Evolutionary conservation across 2,888 invertebrate species (phyloP).

Genomic region (Tanytarsus gracilentus): DNA sequence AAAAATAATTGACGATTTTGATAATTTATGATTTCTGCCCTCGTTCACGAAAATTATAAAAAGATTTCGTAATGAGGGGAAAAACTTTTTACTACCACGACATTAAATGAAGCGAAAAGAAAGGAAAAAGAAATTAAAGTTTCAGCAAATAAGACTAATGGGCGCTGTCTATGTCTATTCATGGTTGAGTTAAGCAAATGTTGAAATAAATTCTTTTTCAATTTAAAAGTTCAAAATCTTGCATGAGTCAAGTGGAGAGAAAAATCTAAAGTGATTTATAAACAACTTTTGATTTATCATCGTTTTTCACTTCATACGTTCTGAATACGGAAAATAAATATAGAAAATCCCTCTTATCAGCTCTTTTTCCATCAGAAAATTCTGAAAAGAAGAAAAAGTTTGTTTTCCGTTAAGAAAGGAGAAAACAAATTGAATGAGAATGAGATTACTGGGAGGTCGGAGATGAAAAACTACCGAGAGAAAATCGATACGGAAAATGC

Average conservation of each 20-base stretch:
- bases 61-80: background rate
- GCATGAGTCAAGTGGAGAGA: background rate
- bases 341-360: constrained; percentile 10
- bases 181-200: too few species aligned
- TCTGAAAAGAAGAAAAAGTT: too few species aligned
- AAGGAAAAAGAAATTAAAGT: background rate
- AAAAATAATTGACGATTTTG: constrained; percentile 8
- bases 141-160: background rate
- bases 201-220: background rate
- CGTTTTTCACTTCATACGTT: background rate
- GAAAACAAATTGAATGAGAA: too few species aligned
- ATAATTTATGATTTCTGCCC: constrained; percentile 2
- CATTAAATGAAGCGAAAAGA: background rate
- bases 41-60: background rate
- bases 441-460: too few species aligned
- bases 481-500: too few species aligned
- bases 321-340: background rate
- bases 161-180: too few species aligned
- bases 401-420: too few species aligned
- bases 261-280: background rate
- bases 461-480: too few species aligned
- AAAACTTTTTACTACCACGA: background rate
- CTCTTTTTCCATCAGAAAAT: too few species aligned
- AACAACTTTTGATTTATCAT: background rate
- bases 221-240: too few species aligned